These are phyloP conservation scores for Pseudomugil gertrudae DNA, from an alignment of 2,797 vertebrate species.

Conservation along the genomic window DNA sequence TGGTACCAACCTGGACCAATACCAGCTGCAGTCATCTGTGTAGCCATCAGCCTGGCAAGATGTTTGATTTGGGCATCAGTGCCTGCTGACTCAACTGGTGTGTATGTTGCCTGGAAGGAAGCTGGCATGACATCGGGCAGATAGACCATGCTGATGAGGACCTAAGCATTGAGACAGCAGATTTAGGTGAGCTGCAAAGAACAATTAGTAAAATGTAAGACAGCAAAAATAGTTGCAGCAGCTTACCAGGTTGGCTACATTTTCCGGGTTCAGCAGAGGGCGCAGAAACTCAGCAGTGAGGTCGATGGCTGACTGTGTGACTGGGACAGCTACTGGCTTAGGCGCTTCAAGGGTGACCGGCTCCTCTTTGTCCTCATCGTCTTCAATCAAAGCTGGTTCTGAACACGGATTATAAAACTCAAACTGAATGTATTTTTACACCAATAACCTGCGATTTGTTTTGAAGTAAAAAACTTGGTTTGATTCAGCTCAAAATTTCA, in stretches of 20 bases:
- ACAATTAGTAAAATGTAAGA: background rate
- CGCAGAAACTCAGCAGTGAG: constrained; percentile 92
- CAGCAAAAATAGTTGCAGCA: fast-evolving
- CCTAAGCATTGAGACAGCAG: constrained; percentile 72
- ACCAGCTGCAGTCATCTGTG: constrained; percentile 91
- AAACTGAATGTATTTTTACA: background rate
- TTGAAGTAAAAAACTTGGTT: background rate
- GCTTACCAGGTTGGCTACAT: constrained; percentile 93
- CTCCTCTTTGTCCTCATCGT: constrained; percentile 96
- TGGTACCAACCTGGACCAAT: constrained; percentile 87
- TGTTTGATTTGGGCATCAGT: constrained; percentile 95
- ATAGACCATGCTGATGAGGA: constrained; percentile 98
- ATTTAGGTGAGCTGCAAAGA: background rate
- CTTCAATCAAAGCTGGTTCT: constrained; percentile 90
- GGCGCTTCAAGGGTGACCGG: constrained; percentile 63
- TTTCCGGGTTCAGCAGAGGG: constrained; percentile 89
- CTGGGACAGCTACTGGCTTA: constrained; percentile 78
- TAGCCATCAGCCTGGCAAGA: constrained; percentile 92
- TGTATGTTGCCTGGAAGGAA: constrained; percentile 97
- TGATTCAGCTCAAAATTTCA: background rate
- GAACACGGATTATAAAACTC: constrained; percentile 2
- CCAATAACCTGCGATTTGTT: background rate
- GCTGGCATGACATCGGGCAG: constrained; percentile 95
- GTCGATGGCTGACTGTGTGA: constrained; percentile 88
- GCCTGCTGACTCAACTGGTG: constrained; percentile 94